These are phyloP conservation scores for Rostratula benghalensis DNA, from an alignment of 2,113 vertebrate species.

Conservation along the genomic window DNA sequence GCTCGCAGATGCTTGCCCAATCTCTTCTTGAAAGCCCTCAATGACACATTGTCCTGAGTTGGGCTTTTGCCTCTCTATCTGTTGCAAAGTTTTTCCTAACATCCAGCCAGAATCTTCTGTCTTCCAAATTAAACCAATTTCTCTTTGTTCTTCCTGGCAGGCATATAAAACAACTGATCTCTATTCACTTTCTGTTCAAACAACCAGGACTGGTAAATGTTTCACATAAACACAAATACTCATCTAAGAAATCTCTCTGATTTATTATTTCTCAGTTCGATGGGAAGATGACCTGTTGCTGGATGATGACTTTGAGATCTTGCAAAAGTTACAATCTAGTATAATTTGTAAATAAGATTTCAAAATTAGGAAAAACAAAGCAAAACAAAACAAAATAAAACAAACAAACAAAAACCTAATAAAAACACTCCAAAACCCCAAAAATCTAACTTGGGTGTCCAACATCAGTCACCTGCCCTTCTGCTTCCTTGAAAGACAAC, in stretches of 20 bases:
- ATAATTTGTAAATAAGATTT: neutral
- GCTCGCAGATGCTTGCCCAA: neutral
- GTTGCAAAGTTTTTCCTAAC: neutral
- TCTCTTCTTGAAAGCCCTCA: neutral
- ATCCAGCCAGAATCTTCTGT: neutral
- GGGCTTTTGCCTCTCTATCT: neutral
- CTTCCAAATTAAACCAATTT: neutral
- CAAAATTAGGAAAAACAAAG: neutral
- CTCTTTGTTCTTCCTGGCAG: neutral
- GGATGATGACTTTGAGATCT: neutral
- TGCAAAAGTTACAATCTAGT: neutral
- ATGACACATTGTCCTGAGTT: neutral
- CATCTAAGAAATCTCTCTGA: neutral
- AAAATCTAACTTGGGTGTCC: fast-evolving
- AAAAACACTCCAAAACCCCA: neutral
- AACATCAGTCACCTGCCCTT: neutral
- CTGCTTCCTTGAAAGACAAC: neutral
- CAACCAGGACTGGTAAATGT: neutral
- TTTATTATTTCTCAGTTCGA: neutral
- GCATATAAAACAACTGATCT: neutral
- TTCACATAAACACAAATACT: neutral
- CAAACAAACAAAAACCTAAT: neutral
- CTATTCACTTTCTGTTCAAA: neutral
- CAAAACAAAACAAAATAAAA: neutral
- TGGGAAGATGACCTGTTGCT: neutral